Evolutionary conservation across 2,113 vertebrate species (phyloP).

Genomic region (Charadrius vociferus): DNA sequence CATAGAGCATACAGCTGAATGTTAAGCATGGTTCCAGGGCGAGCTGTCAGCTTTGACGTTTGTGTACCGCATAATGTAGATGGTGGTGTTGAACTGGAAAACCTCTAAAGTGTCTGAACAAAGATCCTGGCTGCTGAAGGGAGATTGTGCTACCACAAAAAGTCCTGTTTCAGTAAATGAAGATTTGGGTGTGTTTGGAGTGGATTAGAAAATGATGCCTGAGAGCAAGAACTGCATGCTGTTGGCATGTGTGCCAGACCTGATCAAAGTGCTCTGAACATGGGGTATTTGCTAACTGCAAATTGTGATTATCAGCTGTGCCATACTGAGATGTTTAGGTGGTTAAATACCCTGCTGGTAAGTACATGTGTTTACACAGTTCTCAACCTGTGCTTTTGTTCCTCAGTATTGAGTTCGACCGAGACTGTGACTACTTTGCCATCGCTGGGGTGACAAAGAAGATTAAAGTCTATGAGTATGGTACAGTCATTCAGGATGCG

Average conservation of each 20-base stretch:
- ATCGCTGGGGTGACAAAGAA: conserved; percentile 99
- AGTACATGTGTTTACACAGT: not conserved
- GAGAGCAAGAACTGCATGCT: not conserved
- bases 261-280: not conserved
- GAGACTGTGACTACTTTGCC: conserved; percentile 99
- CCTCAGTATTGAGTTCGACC: conserved; percentile 96
- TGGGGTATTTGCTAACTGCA: not conserved
- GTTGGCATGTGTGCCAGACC: not conserved
- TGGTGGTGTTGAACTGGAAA: not conserved
- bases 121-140: not conserved
- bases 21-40: not conserved
- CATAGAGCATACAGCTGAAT: not conserved
- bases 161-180: not conserved
- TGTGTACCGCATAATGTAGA: not conserved
- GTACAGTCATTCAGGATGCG: conserved; percentile 98
- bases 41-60: not conserved
- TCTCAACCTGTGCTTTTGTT: not conserved
- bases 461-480: conserved; percentile 99
- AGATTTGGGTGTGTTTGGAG: not conserved
- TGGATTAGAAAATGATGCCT: not conserved
- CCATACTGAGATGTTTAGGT: not conserved
- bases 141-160: not conserved
- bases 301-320: not conserved
- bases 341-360: not conserved
- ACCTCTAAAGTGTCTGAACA: not conserved